Conservation (phyloP, 2,888 invertebrate species). For the Thereva unica region DNA sequence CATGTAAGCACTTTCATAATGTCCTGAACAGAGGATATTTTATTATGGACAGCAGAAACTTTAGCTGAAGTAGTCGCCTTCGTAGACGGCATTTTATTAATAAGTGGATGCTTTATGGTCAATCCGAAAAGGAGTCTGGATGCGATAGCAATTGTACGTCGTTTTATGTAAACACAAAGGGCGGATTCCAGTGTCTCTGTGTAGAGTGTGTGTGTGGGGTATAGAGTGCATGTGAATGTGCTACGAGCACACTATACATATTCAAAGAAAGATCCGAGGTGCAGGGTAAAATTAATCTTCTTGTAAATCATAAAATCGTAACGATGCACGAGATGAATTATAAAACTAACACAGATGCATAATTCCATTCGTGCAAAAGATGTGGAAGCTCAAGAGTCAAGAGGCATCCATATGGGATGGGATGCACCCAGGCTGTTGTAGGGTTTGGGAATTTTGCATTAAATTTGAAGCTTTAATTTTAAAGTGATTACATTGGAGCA, state of each 20-base stretch:
- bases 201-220: too few relatives aligned
- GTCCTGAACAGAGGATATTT: slow-evolving; percentile 35
- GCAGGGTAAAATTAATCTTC: slow-evolving; percentile 21
- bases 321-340: neutral
- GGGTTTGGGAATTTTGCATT: too few relatives aligned
- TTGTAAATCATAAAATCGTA: slow-evolving; percentile 20
- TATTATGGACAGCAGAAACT: slow-evolving; percentile 31
- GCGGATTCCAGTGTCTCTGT: too few relatives aligned
- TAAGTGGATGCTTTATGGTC: slow-evolving; percentile 33
- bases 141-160: neutral
- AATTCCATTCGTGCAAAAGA: too few relatives aligned
- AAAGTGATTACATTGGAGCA: too few relatives aligned
- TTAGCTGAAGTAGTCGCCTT: neutral
- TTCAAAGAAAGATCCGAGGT: slow-evolving; percentile 16
- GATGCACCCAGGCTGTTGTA: too few relatives aligned
- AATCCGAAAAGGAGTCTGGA: slow-evolving; percentile 14
- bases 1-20: slow-evolving; percentile 36
- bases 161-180: slow-evolving; percentile 23
- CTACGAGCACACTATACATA: neutral
- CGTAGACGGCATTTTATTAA: slow-evolving; percentile 30
- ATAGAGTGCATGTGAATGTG: too few relatives aligned
- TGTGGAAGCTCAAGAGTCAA: too few relatives aligned
- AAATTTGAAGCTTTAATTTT: too few relatives aligned
- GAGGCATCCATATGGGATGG: too few relatives aligned
- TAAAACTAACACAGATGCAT: neutral